Evolutionary conservation across 2,888 invertebrate genomes (phyloP).

Genomic region (Blastobasis adustella): DNA sequence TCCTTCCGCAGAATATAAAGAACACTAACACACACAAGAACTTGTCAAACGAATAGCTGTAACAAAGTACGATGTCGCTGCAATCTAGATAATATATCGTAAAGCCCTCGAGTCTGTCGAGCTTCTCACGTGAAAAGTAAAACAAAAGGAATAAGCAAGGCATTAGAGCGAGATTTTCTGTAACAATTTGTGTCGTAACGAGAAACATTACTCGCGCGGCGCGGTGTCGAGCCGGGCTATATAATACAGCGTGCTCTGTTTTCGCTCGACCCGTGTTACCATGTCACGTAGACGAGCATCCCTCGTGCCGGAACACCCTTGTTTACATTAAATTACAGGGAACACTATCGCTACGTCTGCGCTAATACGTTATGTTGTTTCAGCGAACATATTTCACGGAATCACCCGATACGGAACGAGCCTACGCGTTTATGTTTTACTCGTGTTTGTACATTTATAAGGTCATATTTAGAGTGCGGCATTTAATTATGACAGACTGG

Average conservation of each 20-base stretch:
- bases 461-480: background rate
- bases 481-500: too few species aligned
- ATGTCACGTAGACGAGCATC: constrained; percentile 30
- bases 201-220: constrained; percentile 1
- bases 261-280: constrained; percentile 36
- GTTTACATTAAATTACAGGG: constrained; percentile 40
- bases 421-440: background rate
- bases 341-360: constrained; percentile 16
- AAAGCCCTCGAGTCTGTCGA: too few species aligned
- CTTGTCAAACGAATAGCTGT: constrained; percentile 1
- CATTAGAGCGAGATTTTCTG: background rate
- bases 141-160: background rate
- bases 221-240: background rate
- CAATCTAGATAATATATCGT: too few species aligned
- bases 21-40: constrained; percentile 19
- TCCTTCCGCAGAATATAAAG: constrained; percentile 19
- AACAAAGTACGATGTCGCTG: too few species aligned
- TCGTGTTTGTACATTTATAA: background rate
- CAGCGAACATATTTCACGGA: background rate
- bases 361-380: background rate
- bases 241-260: constrained; percentile 38
- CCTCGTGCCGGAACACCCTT: constrained; percentile 26
- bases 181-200: background rate
- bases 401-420: too few species aligned
- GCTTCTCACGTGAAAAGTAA: too few species aligned